phyloP scores from a whole-genome alignment of 2,797 vertebrate genomes.

The Rhinichthys osculus region DNA sequence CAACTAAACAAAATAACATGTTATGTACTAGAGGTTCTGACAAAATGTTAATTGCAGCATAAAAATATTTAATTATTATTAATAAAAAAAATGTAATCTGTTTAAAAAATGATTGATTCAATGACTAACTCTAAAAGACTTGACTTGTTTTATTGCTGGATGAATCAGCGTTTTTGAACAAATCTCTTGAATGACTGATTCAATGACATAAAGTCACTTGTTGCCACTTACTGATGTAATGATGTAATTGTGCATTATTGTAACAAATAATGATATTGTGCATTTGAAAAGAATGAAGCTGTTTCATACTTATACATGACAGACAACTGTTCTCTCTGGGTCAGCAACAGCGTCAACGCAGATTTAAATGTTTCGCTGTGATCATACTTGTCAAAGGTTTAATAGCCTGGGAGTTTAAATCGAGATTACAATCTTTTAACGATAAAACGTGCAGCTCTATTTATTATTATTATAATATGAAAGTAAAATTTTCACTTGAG shows the following conservation, averaged over 20 bases:
- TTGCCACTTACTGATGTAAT: neutral
- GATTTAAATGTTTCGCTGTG: neutral
- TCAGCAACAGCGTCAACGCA: neutral
- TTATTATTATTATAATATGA: neutral
- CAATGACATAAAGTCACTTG: neutral
- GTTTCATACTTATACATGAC: neutral
- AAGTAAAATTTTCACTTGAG: neutral
- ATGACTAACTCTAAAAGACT: neutral
- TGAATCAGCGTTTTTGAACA: too few species aligned
- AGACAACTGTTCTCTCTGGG: neutral
- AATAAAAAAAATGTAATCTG: neutral
- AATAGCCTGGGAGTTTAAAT: neutral
- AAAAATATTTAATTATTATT: neutral
- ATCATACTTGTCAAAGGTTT: neutral
- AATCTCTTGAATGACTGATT: too few species aligned
- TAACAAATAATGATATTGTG: too few species aligned
- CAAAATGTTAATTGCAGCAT: neutral
- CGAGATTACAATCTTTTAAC: neutral
- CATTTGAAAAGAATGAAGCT: too few species aligned
- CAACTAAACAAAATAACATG: neutral
- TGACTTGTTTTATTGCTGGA: too few species aligned
- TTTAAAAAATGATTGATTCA: neutral
- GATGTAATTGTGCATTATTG: neutral
- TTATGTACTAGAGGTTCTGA: neutral
- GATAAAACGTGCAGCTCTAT: neutral